Percentiles rank a stretch among this genome's conserved stretches.
Evolutionary conservation across 1,140 invertebrate species (phyloP).

Genomic region (Caenorhabditis brenneri): DNA sequence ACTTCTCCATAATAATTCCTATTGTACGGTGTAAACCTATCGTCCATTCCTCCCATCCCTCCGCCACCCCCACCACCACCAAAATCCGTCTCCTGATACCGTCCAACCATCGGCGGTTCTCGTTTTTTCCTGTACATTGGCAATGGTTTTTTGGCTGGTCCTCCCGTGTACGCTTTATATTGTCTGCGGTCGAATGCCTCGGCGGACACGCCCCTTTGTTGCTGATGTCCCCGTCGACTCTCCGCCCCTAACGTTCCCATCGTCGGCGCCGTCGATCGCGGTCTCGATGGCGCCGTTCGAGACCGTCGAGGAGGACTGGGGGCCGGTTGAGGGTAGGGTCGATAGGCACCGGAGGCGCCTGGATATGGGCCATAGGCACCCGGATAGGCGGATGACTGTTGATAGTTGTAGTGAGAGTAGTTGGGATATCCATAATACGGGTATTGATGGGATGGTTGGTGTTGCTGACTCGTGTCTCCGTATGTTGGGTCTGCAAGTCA

Average conservation of each 20-base stretch:
- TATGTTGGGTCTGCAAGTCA: constrained; percentile 36
- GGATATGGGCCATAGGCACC: constrained; percentile 50
- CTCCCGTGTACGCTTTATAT: constrained; percentile 49
- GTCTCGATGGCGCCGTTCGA: constrained; percentile 51
- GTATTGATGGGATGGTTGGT: background rate
- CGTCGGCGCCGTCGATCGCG: constrained; percentile 31
- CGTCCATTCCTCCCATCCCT: background rate
- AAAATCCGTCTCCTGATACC: constrained; percentile 38
- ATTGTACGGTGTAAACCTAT: background rate
- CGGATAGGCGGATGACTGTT: constrained; percentile 31
- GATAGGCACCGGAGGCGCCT: constrained; percentile 49
- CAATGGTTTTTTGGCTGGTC: constrained; percentile 51
- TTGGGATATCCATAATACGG: constrained; percentile 7
- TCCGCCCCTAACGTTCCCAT: constrained; percentile 27
- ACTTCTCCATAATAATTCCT: constrained; percentile 42
- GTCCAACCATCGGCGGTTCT: constrained; percentile 41
- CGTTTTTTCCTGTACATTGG: constrained; percentile 55
- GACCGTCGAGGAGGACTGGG: constrained; percentile 51
- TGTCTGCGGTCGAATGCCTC: constrained; percentile 44
- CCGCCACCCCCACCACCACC: background rate
- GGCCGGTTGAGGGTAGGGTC: constrained; percentile 55
- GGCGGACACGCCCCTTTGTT: constrained; percentile 44
- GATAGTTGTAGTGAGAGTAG: constrained; percentile 40
- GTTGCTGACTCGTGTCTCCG: constrained; percentile 34
- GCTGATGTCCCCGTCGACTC: background rate